phyloP scores from a whole-genome alignment of 2,113 vertebrate genomes.

The Callaeas wilsoni region DNA sequence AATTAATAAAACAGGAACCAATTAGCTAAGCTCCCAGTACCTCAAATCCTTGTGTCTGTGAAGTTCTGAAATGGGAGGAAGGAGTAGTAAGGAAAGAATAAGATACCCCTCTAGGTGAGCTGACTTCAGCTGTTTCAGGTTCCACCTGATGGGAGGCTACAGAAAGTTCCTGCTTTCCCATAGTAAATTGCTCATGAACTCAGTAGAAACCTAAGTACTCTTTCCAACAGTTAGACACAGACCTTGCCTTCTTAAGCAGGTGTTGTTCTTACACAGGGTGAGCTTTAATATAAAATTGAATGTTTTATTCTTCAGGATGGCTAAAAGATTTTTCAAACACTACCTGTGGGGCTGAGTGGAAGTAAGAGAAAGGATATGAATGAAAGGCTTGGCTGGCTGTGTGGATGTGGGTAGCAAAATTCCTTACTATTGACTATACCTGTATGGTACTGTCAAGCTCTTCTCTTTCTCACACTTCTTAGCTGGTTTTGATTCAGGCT shows the following conservation, averaged over 20 bases:
- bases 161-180: neutral
- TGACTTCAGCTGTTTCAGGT: neutral
- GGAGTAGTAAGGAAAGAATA: neutral
- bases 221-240: neutral
- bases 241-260: neutral
- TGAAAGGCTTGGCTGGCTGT: neutral
- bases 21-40: neutral
- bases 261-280: neutral
- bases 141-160: neutral
- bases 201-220: neutral
- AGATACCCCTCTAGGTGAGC: neutral
- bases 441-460: neutral
- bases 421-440: neutral
- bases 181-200: neutral
- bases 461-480: neutral
- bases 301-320: neutral
- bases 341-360: neutral
- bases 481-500: neutral
- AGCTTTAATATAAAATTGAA: neutral
- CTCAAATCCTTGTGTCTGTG: neutral
- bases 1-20: neutral
- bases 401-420: neutral
- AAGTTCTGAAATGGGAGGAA: neutral
- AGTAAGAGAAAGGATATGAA: conserved; percentile 4
- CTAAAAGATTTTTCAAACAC: neutral